These are phyloP conservation scores for Oxyura jamaicensis DNA, from an alignment of 2,113 vertebrate species.

Conservation along the genomic window DNA sequence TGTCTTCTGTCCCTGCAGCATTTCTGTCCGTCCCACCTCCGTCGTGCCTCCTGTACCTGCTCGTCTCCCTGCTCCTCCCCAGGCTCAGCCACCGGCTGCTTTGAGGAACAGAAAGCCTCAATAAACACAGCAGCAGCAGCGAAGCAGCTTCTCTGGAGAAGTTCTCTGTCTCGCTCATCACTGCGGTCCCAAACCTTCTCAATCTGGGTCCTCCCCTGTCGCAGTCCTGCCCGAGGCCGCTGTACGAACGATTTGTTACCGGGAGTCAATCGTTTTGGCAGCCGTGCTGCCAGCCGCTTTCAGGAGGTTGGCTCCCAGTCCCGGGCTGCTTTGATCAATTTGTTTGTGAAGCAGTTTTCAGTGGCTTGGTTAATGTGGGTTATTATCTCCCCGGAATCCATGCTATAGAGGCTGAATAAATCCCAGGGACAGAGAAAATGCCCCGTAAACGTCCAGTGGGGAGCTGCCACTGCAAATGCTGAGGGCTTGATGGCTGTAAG, in stretches of 20 bases:
- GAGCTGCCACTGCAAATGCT: background rate
- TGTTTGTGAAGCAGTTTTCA: slow-evolving; percentile 44
- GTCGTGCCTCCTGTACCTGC: background rate
- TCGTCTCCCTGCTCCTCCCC: background rate
- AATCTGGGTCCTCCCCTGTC: fast-evolving
- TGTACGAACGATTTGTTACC: background rate
- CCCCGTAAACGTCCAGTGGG: background rate
- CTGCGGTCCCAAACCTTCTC: background rate
- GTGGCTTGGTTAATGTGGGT: background rate
- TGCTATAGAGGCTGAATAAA: slow-evolving; percentile 43
- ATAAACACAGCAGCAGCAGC: background rate
- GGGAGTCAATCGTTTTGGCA: slow-evolving; percentile 4
- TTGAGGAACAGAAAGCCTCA: background rate
- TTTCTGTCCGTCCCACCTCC: background rate
- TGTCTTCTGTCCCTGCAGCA: background rate
- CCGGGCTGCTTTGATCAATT: slow-evolving; percentile 48
- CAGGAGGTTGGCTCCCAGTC: background rate
- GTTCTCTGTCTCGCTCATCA: background rate
- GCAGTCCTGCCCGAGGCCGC: background rate
- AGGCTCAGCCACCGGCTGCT: background rate
- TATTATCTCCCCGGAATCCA: slow-evolving; percentile 53
- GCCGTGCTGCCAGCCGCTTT: slow-evolving; percentile 14
- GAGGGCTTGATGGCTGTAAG: background rate
- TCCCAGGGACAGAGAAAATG: background rate
- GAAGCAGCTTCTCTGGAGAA: background rate